Conservation (phyloP, 2,888 invertebrate species). For the Polia nebulosa region DNA sequence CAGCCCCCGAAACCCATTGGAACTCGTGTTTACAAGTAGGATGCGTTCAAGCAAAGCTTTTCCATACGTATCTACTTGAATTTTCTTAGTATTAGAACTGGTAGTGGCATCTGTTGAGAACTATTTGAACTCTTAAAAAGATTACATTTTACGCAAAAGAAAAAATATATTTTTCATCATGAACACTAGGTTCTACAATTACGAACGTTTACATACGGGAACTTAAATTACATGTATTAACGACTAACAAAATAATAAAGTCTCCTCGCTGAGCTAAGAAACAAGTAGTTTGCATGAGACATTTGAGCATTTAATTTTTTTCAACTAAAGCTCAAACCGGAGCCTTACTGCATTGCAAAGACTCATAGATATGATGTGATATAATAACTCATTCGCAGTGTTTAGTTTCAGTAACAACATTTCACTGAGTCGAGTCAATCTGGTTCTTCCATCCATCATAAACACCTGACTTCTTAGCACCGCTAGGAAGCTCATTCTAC, state of each 20-base stretch:
- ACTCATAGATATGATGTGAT: no score
- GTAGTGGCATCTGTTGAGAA: constrained; percentile 78
- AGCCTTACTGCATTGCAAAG: not conserved
- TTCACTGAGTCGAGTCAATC: not conserved
- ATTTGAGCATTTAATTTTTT: not conserved
- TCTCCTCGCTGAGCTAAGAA: not conserved
- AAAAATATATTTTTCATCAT: not conserved
- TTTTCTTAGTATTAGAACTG: constrained; percentile 19
- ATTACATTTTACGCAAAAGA: constrained; percentile 6
- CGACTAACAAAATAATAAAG: not conserved
- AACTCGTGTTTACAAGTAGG: no score
- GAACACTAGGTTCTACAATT: no score
- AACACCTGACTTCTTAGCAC: constrained; percentile 61
- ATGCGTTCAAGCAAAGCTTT: no score
- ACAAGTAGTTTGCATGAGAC: not conserved
- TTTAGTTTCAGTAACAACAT: not conserved
- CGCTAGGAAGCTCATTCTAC: constrained; percentile 28
- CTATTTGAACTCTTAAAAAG: constrained; percentile 63
- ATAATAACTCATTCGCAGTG: not conserved
- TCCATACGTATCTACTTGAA: not conserved
- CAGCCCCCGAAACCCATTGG: no score
- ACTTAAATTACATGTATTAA: not conserved
- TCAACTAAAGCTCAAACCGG: not conserved
- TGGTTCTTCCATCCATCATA: constrained; percentile 46
- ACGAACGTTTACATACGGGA: accelerated